A percentile compares a stretch with the other conserved stretches of the same genome.
phyloP scores from a whole-genome alignment of 2,888 invertebrate species.

The Ashinkailepas kermadecensis region DNA sequence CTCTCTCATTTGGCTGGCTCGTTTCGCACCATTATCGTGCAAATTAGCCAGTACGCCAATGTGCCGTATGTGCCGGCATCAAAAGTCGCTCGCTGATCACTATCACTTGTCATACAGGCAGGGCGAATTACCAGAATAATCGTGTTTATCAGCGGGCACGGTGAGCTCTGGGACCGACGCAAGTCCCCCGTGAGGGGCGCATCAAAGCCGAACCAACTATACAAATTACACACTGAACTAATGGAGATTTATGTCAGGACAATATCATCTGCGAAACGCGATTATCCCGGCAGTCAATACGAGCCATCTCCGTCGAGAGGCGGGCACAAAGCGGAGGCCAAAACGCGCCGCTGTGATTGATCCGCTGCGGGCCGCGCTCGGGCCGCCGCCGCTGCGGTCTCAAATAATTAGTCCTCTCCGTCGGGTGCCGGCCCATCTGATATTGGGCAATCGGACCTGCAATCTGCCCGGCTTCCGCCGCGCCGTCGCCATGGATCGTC shows the following conservation, averaged over 20 bases:
- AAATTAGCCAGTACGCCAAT: no score
- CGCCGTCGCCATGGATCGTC: constrained; percentile 8
- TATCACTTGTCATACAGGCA: constrained; percentile 4
- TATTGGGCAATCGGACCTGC: constrained; percentile 6
- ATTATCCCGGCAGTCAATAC: constrained; percentile 9
- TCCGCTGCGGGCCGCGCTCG: background rate
- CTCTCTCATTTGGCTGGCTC: no score
- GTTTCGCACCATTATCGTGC: no score
- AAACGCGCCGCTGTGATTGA: constrained; percentile 8
- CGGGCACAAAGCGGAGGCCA: background rate
- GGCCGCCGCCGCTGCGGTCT: background rate
- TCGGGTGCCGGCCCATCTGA: background rate
- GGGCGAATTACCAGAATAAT: constrained; percentile 7
- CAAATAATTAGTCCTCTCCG: constrained; percentile 16
- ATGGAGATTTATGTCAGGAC: constrained; percentile 21
- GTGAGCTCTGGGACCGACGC: background rate
- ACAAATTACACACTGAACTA: constrained; percentile 22
- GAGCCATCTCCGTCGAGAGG: constrained; percentile 3
- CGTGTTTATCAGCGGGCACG: background rate
- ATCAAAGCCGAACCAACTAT: constrained; percentile 16
- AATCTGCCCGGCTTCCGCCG: constrained; percentile 8
- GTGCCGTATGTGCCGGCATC: background rate
- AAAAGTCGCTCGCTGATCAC: background rate
- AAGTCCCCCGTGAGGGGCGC: constrained; percentile 1
- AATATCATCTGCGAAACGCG: constrained; percentile 23